These are phyloP conservation scores for Bovichtus variegatus DNA, from an alignment of 2,797 vertebrate species.

Conservation along the genomic window DNA sequence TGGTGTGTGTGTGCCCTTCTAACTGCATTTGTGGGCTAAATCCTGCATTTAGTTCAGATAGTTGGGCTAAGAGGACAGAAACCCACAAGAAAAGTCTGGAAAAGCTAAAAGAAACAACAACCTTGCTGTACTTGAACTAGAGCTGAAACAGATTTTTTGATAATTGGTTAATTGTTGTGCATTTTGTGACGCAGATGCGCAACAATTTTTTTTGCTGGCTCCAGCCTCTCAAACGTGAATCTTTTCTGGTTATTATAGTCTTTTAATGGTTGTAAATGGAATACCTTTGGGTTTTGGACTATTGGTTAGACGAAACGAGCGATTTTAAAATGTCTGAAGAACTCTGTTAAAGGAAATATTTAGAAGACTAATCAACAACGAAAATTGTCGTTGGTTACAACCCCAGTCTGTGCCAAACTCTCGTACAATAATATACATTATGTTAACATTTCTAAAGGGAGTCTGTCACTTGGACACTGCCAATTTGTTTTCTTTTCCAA, in stretches of 20 bases:
- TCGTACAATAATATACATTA: background rate
- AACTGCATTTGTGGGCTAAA: background rate
- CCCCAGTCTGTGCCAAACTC: background rate
- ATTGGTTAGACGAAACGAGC: background rate
- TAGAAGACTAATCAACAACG: background rate
- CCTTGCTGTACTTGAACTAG: background rate
- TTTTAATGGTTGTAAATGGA: background rate
- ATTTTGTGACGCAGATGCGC: background rate
- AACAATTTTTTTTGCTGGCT: background rate
- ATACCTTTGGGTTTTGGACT: background rate
- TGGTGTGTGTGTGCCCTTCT: background rate
- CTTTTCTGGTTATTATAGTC: background rate
- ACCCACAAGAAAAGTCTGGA: background rate
- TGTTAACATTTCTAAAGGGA: background rate
- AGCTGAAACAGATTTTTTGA: background rate
- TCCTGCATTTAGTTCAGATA: background rate
- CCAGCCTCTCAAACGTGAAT: background rate
- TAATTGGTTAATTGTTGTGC: background rate
- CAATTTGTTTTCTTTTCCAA: background rate
- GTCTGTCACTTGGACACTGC: background rate
- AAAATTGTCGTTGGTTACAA: background rate
- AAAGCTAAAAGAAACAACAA: background rate
- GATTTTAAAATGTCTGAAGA: background rate
- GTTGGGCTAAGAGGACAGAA: background rate
- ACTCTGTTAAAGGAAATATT: background rate